Percentiles rank a stretch among this genome's conserved stretches.
Conservation (phyloP, 2,888 invertebrate species). For the Catotricha subobsoleta region DNA sequence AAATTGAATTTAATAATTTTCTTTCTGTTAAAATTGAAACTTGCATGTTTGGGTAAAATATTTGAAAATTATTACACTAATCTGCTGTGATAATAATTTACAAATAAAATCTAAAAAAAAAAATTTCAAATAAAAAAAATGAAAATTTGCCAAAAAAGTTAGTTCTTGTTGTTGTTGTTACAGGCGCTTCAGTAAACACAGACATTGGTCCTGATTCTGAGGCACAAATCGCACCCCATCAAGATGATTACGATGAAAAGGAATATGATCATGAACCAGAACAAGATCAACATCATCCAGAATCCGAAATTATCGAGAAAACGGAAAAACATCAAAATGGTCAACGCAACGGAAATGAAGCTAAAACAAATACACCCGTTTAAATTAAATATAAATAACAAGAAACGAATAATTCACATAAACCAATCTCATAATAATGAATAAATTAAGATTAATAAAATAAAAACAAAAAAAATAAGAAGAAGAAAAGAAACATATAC, state of each 20-base stretch:
- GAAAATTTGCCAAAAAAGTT: no score
- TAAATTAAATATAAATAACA: constrained; percentile 12
- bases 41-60: no score
- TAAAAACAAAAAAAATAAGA: not conserved
- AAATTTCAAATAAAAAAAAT: no score
- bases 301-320: constrained; percentile 19
- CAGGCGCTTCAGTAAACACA: constrained; percentile 42
- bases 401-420: not conserved
- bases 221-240: constrained; percentile 43
- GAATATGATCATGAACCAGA: constrained; percentile 21
- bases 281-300: constrained; percentile 21
- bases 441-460: not conserved
- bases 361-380: constrained; percentile 28
- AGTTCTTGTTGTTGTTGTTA: constrained; percentile 25
- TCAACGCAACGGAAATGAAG: constrained; percentile 18
- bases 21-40: no score
- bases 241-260: constrained; percentile 34
- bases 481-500: not conserved
- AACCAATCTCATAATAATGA: not conserved
- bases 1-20: no score
- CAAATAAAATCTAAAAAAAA: no score
- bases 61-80: no score
- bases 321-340: constrained; percentile 21
- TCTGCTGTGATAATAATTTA: no score
- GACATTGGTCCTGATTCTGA: constrained; percentile 41